Evolutionary conservation across 2,797 vertebrate species (phyloP), one percentile per base, ranked within the genome.

Genomic region (Sphenodon punctatus): DNA sequence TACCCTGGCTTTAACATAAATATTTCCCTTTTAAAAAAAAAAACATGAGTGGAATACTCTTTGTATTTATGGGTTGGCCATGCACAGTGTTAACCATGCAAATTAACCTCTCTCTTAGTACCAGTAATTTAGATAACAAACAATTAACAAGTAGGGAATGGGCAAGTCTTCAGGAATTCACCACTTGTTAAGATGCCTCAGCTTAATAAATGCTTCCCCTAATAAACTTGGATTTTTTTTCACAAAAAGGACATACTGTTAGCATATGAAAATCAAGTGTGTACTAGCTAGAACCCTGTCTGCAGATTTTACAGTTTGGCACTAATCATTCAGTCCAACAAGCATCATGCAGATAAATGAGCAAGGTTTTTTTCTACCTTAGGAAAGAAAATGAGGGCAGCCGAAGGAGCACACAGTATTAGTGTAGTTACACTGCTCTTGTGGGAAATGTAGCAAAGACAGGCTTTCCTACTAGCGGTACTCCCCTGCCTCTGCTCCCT

Each of bases 181-280:
- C n/a, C n/a, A n/a, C n/a, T n/a, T n/a, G n/a, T n/a, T n/a, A n/a
- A n/a, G n/a, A 68, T 41, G 16, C 72, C n/a, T 75, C 39, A 88
- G 84, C 84, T 86, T 70, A 75, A 71, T 64, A 89, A 39, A 16
- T 42, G 67, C 22, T 78, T 74, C 17, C 67, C 81, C 80, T n/a
- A n/a, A 83, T 90, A 55, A 72, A 58, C 68, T 60, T 58, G 4
- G 5, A 71, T 80, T n/a, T n/a, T n/a, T n/a, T n/a, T n/a, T n/a
- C n/a, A n/a, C n/a, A n/a, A 81, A 90, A 89, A 67, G 82, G 39
- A 84, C 53, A 30, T 70, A 90, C 45, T 53, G n/a, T 53, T 53
- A 10, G n/a, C 53, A 15, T 30, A 51, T 27, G n/a, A 30, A 27
- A 8, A 10, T 53, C n/a, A 53, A 30, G 53, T 53, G 14, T 27